Base-by-base conservation (phyloP, 2,888 invertebrate species). In the Unio delphinus region DNA sequence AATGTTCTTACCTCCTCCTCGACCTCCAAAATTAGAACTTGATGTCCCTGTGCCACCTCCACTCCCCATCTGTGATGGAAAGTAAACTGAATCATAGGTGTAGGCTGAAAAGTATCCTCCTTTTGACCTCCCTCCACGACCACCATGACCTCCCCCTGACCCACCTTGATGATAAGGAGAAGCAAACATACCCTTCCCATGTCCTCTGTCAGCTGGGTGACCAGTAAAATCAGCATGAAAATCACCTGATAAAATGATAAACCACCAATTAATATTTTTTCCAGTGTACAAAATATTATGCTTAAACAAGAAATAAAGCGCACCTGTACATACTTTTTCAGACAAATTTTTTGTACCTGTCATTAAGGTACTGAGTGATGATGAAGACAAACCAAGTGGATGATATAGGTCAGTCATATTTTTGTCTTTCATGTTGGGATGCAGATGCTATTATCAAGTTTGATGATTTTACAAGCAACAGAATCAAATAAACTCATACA, bases 181-280 rank as follows among this genome's bases (percentile, higher is more conserved):
- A 57, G 77, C 70, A 64, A 56, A 61, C 17, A 73, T 64, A 11
- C 85, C 84, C 17, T 68, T 65, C 1, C 84, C 84, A 8, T 77
- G 80, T 15, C 85, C 85, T 34, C 64, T 54, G 18, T 74, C 77
- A 15, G 70, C 75, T 26, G 75, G 45, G 65, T 78, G 76, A 2
- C 84, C 85, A 18, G 81, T 81, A 65, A 65, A 78, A 67, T 84
- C 82, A 58, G 84, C 84, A 73, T 84, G 81, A 75, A 85, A 74
- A 34, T 82, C 80, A 66, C 85, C 85, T 85, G 68, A 45, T 15
- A 45, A 1, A 45, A 45, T 3, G 45, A 15, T 45, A 45, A 45
- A 45, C 45, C 45, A 45, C 15, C 45, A 45, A 45, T 45, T 45
- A 3, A 45, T 15, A 45, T 15, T 15, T 45, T 15, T 15, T 11